Base-by-base conservation (phyloP, 2,888 invertebrate species). In the Agrochola lota region DNA sequence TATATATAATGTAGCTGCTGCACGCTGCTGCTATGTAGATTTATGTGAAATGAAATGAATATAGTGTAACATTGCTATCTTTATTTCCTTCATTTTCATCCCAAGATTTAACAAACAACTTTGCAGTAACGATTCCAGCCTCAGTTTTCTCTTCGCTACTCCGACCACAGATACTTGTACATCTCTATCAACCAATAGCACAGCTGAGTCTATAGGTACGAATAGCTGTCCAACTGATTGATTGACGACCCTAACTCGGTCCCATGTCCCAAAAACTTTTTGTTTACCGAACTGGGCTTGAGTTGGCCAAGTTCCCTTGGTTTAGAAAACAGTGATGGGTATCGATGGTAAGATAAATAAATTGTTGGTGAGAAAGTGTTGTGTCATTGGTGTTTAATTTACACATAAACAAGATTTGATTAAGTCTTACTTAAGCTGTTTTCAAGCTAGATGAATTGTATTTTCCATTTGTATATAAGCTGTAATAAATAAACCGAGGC, bases 221-320 rank as follows among this genome's bases (percentile, higher is more conserved):
- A 91, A 92, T 90, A 85, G 83, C 89, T 85, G 91, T 90, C 90
- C 71, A 75, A 75, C 79, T 91, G 94, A 94, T 94, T 94, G 94
- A 94, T 94, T 87, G 94, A 94, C 93, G 93, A 85, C 88, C 85
- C 90, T 90, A 90, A 92, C 92, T 92, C 83, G 83, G 85, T 87
- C 88, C 85, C 88, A 87, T 90, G 90, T 90, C 91, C 90, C 88
- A 67, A 89, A 78, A 94, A 94, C 87, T 94, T 95, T 94, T 94
- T 94, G 94, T 94, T 93, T 93, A 91, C 91, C 80, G 83, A 85
- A 88, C 90, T 85, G 83, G 71, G 76, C 43, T 20, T 77, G 81
- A 89, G 86, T 89, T 87, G 77, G 52, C 66, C 73, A 88, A 91
- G 86, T 92, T 91, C 79, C 43, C 71, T 77, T 81, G 57, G 80